Conservation (phyloP, 2,113 vertebrate genomes). For the Polypterus senegalus region DNA sequence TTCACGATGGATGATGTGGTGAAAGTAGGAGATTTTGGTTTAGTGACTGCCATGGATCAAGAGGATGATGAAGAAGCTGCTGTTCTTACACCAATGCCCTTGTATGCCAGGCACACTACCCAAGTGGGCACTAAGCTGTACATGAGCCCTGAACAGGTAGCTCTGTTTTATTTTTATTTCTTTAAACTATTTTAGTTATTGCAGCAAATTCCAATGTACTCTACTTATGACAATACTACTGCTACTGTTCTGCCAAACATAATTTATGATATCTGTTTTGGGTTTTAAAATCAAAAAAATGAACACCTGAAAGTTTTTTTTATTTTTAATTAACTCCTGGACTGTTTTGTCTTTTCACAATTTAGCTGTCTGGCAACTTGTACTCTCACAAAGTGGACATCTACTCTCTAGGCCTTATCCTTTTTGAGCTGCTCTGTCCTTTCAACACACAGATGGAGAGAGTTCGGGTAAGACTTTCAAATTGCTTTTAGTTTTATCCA, state of each 20-base stretch:
- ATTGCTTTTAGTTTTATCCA: too few relatives aligned
- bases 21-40: conserved; percentile 92
- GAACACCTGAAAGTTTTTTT: neutral
- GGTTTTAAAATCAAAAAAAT: too few relatives aligned
- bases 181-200: too few relatives aligned
- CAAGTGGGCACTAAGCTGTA: conserved; percentile 97
- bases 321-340: neutral
- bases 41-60: conserved; percentile 96
- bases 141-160: conserved; percentile 97
- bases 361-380: conserved; percentile 80
- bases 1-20: conserved; percentile 94
- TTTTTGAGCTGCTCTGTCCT: conserved; percentile 89
- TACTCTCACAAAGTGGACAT: conserved; percentile 98
- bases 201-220: too few relatives aligned
- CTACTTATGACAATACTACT: too few relatives aligned
- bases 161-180: conserved; percentile 5
- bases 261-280: too few relatives aligned
- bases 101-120: conserved; percentile 84
- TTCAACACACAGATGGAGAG: conserved; percentile 97
- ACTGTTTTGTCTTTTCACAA: conserved; percentile 13
- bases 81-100: conserved; percentile 76
- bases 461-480: conserved; percentile 60
- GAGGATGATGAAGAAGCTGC: conserved; percentile 81
- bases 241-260: neutral
- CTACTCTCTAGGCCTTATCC: conserved; percentile 90